A percentile compares a stretch with the other conserved stretches of the same genome.
These are phyloP conservation scores for Lomographa bimaculata DNA, from an alignment of 2,888 invertebrate species.

Conservation along the genomic window DNA sequence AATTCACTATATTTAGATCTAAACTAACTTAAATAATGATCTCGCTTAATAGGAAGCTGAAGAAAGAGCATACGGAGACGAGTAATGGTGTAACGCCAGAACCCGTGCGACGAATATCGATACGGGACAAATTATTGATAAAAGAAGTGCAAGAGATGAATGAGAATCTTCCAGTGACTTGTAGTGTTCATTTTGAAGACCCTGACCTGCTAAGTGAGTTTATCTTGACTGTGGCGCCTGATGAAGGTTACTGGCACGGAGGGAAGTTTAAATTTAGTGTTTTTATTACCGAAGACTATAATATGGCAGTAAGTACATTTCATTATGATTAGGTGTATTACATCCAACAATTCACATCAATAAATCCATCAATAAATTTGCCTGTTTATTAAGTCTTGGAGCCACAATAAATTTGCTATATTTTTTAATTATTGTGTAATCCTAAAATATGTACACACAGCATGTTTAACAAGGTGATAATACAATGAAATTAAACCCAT, in stretches of 20 bases:
- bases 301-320: constrained; percentile 94
- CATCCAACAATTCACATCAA: too few relatives aligned
- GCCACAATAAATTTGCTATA: too few relatives aligned
- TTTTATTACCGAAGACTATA: constrained; percentile 96
- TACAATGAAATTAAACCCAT: too few relatives aligned
- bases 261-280: constrained; percentile 94
- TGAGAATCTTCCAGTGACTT: constrained; percentile 91
- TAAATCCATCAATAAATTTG: too few relatives aligned
- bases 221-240: constrained; percentile 89
- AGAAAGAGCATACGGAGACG: constrained; percentile 83
- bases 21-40: constrained; percentile 84
- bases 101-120: constrained; percentile 85
- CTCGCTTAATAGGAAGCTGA: constrained; percentile 88
- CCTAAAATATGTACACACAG: too few relatives aligned
- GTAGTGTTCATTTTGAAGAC: constrained; percentile 91
- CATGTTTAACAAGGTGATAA: too few relatives aligned
- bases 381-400: too few relatives aligned
- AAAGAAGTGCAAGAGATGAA: constrained; percentile 95
- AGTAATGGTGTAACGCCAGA: constrained; percentile 66
- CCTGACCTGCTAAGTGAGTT: constrained; percentile 93
- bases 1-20: constrained; percentile 17
- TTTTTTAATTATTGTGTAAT: too few relatives aligned
- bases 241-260: constrained; percentile 95
- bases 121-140: constrained; percentile 90
- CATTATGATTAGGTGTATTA: too few relatives aligned